phyloP scores from a whole-genome alignment of 2,113 vertebrate species.

The Phrynosoma blainvillii region DNA sequence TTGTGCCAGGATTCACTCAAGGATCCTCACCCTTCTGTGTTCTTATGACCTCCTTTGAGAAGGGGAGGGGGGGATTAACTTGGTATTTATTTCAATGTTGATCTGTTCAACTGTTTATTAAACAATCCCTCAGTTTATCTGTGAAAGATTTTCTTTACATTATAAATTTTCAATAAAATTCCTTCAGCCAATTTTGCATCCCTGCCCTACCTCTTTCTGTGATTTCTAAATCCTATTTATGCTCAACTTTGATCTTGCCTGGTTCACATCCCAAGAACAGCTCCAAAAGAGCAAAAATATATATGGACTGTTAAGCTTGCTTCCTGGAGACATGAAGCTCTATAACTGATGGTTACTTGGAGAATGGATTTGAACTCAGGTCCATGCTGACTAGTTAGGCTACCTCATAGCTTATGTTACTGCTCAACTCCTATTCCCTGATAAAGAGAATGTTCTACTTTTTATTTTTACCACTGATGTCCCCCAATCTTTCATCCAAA shows the following conservation, averaged over 20 bases:
- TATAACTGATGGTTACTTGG: background rate
- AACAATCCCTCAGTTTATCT: slow-evolving; percentile 69
- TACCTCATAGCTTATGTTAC: no score
- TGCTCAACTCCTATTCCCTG: background rate
- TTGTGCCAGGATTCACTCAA: slow-evolving; percentile 62
- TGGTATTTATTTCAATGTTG: slow-evolving; percentile 68
- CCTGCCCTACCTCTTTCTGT: slow-evolving; percentile 41
- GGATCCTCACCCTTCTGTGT: slow-evolving; percentile 39
- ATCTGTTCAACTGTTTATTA: slow-evolving; percentile 72
- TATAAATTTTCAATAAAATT: slow-evolving; percentile 78
- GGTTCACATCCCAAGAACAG: slow-evolving; percentile 17
- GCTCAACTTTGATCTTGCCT: slow-evolving; percentile 26
- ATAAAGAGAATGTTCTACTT: background rate
- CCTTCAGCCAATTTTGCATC: slow-evolving; percentile 50
- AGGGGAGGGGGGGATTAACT: slow-evolving; percentile 42
- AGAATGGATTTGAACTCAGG: background rate
- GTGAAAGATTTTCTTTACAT: slow-evolving; percentile 63
- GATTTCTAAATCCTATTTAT: slow-evolving; percentile 65
- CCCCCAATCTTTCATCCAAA: background rate
- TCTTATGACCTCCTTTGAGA: slow-evolving; percentile 11
- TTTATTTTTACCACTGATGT: background rate
- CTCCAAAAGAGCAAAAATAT: background rate
- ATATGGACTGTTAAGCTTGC: background rate
- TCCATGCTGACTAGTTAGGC: background rate
- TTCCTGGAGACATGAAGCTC: background rate